Percentiles rank a stretch among this genome's conserved stretches.
Evolutionary conservation across 2,113 vertebrate species (phyloP).

Genomic region (Limnothrissa miodon): DNA sequence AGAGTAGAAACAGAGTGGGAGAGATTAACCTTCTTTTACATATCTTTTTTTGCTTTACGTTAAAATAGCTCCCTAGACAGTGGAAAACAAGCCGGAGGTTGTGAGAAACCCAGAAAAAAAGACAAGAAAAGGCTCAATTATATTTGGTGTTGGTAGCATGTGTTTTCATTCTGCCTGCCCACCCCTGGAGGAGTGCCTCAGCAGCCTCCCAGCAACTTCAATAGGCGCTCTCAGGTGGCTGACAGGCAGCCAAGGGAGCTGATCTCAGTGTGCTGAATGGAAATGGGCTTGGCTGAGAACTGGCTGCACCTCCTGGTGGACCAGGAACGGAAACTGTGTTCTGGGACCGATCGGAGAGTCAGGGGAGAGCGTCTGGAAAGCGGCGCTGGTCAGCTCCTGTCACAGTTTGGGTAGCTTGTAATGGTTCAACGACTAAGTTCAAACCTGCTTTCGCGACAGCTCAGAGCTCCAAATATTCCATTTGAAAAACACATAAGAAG

Average conservation of each 20-base stretch:
- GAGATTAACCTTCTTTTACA: background rate
- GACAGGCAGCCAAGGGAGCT: background rate
- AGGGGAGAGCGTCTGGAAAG: background rate
- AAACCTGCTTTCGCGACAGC: too few species aligned
- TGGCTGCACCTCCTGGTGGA: background rate
- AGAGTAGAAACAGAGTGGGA: too few species aligned
- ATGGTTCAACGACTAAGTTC: too few species aligned
- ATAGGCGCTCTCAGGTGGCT: background rate
- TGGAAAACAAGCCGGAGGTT: background rate
- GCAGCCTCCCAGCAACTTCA: background rate
- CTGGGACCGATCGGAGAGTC: background rate
- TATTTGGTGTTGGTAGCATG: background rate
- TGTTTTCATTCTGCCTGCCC: slow-evolving; percentile 1
- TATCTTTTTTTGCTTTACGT: background rate
- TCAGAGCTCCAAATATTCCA: too few species aligned
- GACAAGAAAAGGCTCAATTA: background rate
- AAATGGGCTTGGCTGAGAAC: background rate
- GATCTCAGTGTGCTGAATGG: background rate
- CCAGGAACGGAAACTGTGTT: too few species aligned
- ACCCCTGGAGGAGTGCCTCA: background rate
- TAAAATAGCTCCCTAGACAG: background rate
- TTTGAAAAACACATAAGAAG: too few species aligned
- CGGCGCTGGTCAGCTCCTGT: too few species aligned
- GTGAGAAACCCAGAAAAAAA: background rate
- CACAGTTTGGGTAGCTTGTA: too few species aligned